phyloP scores from a whole-genome alignment of 2,888 invertebrate genomes.

The Trichacis sp. region DNA sequence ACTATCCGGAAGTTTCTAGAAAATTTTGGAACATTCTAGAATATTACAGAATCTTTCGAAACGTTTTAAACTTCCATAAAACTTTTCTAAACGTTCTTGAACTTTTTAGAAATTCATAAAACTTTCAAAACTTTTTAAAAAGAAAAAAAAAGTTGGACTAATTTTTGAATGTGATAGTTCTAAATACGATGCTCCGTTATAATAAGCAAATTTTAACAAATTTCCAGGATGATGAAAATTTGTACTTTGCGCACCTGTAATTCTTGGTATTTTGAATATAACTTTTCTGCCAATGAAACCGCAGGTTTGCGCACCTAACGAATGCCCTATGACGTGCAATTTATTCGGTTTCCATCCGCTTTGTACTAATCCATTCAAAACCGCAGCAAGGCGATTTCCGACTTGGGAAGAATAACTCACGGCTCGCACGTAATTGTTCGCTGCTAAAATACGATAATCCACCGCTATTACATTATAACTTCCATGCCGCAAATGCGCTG shows the following conservation, averaged over 20 bases:
- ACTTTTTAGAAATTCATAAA: too few species aligned
- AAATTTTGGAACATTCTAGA: too few species aligned
- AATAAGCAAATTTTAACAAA: too few species aligned
- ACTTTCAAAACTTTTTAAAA: too few species aligned
- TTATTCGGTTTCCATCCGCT: slow-evolving; percentile 40
- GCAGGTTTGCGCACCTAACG: slow-evolving; percentile 58
- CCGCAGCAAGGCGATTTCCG: slow-evolving; percentile 45
- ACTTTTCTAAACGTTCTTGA: too few species aligned
- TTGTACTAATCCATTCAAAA: slow-evolving; percentile 46
- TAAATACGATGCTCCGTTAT: too few species aligned
- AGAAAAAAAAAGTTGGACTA: too few species aligned
- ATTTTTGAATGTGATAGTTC: too few species aligned
- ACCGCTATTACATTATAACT: slow-evolving; percentile 68
- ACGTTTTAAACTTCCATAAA: too few species aligned
- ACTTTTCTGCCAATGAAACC: slow-evolving; percentile 46
- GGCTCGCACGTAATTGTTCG: slow-evolving; percentile 62
- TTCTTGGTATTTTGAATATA: slow-evolving; percentile 45
- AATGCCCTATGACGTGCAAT: slow-evolving; percentile 57
- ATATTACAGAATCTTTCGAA: too few species aligned
- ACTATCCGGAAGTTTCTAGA: too few species aligned
- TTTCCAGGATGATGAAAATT: background rate
- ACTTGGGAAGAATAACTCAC: slow-evolving; percentile 45
- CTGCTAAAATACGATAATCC: slow-evolving; percentile 70
- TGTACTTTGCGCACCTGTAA: slow-evolving; percentile 49
- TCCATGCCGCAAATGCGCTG: slow-evolving; percentile 64